A percentile compares a stretch with the other conserved stretches of the same genome.
Evolutionary conservation across 2,797 vertebrate genomes (phyloP).

Genomic region (Microctenopoma lineatum): DNA sequence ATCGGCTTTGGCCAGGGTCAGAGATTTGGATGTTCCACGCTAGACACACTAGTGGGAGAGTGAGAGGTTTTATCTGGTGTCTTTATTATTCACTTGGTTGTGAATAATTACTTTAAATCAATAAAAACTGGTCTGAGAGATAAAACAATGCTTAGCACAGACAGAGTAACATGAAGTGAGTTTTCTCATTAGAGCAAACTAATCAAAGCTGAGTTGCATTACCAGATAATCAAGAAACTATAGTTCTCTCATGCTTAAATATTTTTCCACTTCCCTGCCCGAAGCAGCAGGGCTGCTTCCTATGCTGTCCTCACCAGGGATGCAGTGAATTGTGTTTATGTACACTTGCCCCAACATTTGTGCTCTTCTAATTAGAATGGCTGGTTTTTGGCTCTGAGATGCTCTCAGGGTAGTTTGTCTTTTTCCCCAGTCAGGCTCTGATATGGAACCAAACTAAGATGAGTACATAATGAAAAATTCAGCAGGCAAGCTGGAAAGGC

Average conservation of each 20-base stretch:
- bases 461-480: conserved; percentile 69
- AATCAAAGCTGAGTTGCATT: conserved; percentile 24
- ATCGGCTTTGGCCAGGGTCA: conserved; percentile 45
- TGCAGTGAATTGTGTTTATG: conserved; percentile 52
- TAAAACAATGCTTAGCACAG: conserved; percentile 5
- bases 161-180: conserved; percentile 9
- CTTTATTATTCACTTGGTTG: conserved; percentile 36
- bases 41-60: conserved; percentile 12
- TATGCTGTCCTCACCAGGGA: conserved; percentile 52
- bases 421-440: conserved; percentile 33
- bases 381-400: conserved; percentile 57
- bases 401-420: conserved; percentile 57
- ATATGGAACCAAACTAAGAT: conserved; percentile 58
- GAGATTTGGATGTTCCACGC: conserved; percentile 31
- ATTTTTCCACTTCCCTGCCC: conserved; percentile 34
- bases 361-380: conserved; percentile 70
- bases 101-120: conserved; percentile 14
- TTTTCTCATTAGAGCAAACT: conserved; percentile 33
- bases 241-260: conserved; percentile 16
- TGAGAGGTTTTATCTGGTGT: conserved; percentile 22
- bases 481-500: conserved; percentile 64
- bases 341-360: conserved; percentile 54
- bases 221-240: conserved; percentile 26
- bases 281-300: conserved; percentile 34
- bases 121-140: conserved; percentile 8